Percentiles rank a stretch among this genome's conserved stretches.
Evolutionary conservation across 2,113 vertebrate species (phyloP).

Genomic region (Agelaius phoeniceus): DNA sequence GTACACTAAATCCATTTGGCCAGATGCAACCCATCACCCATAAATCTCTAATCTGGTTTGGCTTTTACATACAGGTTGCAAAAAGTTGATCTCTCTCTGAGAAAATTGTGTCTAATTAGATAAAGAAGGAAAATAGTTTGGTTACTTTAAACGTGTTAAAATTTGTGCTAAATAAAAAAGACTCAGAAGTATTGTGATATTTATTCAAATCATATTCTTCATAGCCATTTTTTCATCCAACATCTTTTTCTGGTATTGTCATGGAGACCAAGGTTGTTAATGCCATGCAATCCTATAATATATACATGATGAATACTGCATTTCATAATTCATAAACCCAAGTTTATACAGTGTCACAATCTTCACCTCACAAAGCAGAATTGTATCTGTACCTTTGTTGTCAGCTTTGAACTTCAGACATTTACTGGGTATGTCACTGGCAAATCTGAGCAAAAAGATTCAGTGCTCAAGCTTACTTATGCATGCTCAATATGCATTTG

Average conservation of each 20-base stretch:
- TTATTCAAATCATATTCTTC: neutral
- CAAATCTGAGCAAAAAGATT: conserved; percentile 10
- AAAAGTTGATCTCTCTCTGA: neutral
- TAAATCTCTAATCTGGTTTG: neutral
- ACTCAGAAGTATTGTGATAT: neutral
- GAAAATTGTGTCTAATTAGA: neutral
- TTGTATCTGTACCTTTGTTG: neutral
- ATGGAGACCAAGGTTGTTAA: conserved; percentile 44
- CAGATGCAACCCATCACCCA: neutral
- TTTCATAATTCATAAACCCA: conserved; percentile 6
- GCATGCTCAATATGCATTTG: conserved; percentile 4
- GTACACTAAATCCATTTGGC: neutral
- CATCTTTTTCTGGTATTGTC: conserved; percentile 35
- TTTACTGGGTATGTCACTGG: neutral
- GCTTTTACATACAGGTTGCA: neutral
- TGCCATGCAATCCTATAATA: conserved; percentile 3
- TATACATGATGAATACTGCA: conserved; percentile 1
- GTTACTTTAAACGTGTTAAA: neutral
- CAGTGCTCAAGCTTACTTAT: neutral
- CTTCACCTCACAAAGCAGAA: neutral
- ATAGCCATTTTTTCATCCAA: neutral
- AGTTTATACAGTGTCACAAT: neutral
- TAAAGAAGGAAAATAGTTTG: neutral
- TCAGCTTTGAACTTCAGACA: neutral
- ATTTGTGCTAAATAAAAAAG: neutral